Evolutionary conservation across 2,797 vertebrate species (phyloP).

Genomic region (Sebastes flavidus): DNA sequence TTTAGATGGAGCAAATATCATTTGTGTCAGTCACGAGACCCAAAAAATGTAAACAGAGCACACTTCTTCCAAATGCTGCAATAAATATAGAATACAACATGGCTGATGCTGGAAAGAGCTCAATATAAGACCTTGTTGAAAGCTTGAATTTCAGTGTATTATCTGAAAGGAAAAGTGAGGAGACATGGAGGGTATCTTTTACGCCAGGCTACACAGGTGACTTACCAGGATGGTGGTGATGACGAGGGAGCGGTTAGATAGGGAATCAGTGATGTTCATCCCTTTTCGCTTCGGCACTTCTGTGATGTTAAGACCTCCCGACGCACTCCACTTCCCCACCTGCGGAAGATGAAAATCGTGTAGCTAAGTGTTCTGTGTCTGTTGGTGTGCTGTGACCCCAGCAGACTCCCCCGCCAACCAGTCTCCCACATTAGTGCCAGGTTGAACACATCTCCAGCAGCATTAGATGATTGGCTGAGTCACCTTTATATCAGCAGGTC

Average conservation of each 20-base stretch:
- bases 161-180: background rate
- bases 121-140: background rate
- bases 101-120: background rate
- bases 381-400: conserved; percentile 59
- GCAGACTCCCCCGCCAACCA: conserved; percentile 39
- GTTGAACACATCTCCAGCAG: conserved; percentile 61
- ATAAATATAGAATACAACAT: background rate
- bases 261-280: conserved; percentile 95
- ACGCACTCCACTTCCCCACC: conserved; percentile 95
- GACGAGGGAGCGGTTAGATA: conserved; percentile 95
- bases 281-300: conserved; percentile 92
- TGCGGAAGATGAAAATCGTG: conserved; percentile 73
- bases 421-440: conserved; percentile 64
- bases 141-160: background rate
- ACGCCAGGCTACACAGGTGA: conserved; percentile 13
- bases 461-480: conserved; percentile 78
- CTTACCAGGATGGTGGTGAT: conserved; percentile 97
- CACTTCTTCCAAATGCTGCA: background rate
- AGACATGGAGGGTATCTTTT: conserved; percentile 1
- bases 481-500: conserved; percentile 57
- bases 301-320: conserved; percentile 95
- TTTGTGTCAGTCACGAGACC: background rate
- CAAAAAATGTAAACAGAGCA: background rate
- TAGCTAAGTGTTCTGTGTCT: conserved; percentile 57
- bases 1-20: background rate